Evolutionary conservation across 2,888 invertebrate species (phyloP), one percentile per base, ranked within the genome.

Genomic region (Rhingia rostrata): DNA sequence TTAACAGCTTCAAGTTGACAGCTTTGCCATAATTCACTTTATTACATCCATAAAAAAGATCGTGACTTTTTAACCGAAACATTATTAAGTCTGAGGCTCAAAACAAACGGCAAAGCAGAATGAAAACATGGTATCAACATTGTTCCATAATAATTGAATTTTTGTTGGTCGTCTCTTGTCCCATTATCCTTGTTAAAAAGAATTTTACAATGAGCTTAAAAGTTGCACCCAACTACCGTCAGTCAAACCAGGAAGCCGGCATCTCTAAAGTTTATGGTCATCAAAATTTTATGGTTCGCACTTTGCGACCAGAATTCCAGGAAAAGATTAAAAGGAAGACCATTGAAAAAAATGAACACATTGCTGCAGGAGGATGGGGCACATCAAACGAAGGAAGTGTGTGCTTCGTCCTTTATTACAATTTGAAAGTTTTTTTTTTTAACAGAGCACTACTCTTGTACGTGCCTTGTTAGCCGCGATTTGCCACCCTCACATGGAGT

Each of bases 271-370:
- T 83, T 83, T 78, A 78, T 61, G 82, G 72, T 63, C 78, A 83
- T 78, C 78, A 83, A 83, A 74, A 47, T 78, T 79, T 83, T 83
- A 83, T 79, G 56, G 33, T 67, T 67, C 67, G 63, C 83, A 83
- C 63, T 81, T 74, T 69, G 64, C 53, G 41, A 35, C 45, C n/a
- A 37, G 58, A 69, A 51, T 64, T 64, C 61, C 60, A 56, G 63
- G 56, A 51, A 63, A 61, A 43, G 61, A 67, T 73, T 78, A 56
- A 63, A 73, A 73, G 49, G 35, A 22, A 43, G 51, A 30, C 22
- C 53, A 53, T 22, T 37, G 35, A 37, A 53, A 60, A 41, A 5
- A 30, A 30, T 35, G 14, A 39, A n/a, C 14, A 33, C 41, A 12
- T 14, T 33, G 30, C 39, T 12, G 43, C 9, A 10, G 37, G 43